These are phyloP conservation scores for Lutraria lutraria DNA, from an alignment of 2,888 invertebrate species.

Conservation along the genomic window DNA sequence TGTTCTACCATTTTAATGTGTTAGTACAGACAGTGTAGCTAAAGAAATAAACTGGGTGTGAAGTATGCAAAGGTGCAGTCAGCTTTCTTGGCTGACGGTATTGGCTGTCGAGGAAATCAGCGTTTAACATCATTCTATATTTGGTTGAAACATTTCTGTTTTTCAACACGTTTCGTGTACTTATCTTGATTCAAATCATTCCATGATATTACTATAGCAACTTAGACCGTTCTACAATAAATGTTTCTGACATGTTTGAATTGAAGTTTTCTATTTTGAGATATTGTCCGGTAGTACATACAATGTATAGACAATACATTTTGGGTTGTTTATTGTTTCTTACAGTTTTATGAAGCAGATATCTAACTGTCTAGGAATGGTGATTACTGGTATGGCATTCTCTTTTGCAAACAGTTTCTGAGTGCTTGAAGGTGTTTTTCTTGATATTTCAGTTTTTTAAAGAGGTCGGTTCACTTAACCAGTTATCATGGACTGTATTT, in stretches of 20 bases:
- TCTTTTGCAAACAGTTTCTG: no score
- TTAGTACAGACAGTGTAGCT: not conserved
- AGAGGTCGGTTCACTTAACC: no score
- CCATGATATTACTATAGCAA: not conserved
- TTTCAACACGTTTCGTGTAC: not conserved
- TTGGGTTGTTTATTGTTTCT: no score
- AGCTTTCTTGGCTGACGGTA: not conserved
- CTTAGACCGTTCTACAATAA: not conserved
- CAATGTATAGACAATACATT: no score
- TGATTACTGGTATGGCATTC: no score
- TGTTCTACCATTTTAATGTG: not conserved
- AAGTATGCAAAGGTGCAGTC: not conserved
- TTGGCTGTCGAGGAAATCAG: not conserved
- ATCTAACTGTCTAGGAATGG: no score
- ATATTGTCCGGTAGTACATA: no score
- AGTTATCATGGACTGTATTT: no score
- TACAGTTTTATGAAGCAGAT: no score
- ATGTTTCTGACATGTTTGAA: not conserved
- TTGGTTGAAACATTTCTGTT: not conserved
- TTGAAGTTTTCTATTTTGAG: not conserved
- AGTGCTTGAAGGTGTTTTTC: no score
- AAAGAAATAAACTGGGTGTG: not conserved
- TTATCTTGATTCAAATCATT: not conserved
- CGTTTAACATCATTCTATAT: not conserved
- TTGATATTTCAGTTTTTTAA: no score